These are phyloP conservation scores for Drosophila kambysellisi DNA, from an alignment of 2,888 invertebrate genomes.

Conservation along the genomic window DNA sequence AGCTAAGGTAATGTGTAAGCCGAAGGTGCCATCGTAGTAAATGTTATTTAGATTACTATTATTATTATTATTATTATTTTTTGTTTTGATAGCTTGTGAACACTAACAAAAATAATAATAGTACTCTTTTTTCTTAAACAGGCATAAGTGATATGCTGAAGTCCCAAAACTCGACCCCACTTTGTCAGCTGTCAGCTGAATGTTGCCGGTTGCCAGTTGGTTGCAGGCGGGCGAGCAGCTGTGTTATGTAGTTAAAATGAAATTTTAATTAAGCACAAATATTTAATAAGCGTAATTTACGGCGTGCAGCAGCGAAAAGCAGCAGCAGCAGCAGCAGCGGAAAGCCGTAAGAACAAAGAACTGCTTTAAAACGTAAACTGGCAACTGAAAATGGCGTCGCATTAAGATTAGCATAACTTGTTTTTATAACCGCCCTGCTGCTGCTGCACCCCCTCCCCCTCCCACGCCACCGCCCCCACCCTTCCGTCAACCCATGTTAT, in stretches of 20 bases:
- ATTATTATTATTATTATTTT: not conserved
- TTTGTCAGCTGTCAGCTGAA: conserved; percentile 27
- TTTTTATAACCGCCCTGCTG: conserved; percentile 48
- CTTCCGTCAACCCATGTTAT: conserved; percentile 4
- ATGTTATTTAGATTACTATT: not conserved
- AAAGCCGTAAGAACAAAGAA: conserved; percentile 42
- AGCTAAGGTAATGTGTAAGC: too few relatives aligned
- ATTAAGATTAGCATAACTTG: conserved; percentile 76
- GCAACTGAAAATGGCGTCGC: conserved; percentile 58
- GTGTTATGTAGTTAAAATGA: conserved; percentile 50
- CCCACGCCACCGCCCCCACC: not conserved
- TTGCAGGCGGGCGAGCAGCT: conserved; percentile 6
- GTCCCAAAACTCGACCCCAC: conserved; percentile 17
- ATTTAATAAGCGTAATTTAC: conserved; percentile 74
- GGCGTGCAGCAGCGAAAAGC: conserved; percentile 24
- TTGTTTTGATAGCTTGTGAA: not conserved
- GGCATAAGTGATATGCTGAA: not conserved
- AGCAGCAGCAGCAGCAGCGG: conserved; percentile 20
- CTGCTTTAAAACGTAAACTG: conserved; percentile 54
- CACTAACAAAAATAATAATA: not conserved
- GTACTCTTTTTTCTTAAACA: not conserved
- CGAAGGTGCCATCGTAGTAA: not conserved
- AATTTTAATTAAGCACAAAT: conserved; percentile 73
- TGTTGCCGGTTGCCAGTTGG: conserved; percentile 9
- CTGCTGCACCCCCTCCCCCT: conserved; percentile 7